Conservation (phyloP, 2,797 vertebrate genomes). For the Antrozous pallidus region DNA sequence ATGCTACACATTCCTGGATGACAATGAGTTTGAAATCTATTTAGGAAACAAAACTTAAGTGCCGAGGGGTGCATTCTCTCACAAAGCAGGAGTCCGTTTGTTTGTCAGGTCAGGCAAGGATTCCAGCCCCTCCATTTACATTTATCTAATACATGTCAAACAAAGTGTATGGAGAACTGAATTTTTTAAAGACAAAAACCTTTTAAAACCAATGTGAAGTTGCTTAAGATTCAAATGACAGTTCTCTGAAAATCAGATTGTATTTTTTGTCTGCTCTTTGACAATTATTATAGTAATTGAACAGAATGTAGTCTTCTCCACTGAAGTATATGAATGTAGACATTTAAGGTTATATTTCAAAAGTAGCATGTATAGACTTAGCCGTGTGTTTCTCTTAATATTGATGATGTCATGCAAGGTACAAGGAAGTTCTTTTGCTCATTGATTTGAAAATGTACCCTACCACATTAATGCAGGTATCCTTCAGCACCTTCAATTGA, state of each 20-base stretch:
- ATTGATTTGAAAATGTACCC: constrained; percentile 35
- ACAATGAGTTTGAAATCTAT: background rate
- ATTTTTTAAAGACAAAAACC: constrained; percentile 69
- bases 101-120: background rate
- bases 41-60: constrained; percentile 64
- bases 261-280: constrained; percentile 81
- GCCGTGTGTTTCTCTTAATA: constrained; percentile 24
- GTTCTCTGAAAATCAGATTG: constrained; percentile 78
- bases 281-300: constrained; percentile 79
- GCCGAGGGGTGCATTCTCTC: background rate
- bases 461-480: background rate
- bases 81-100: constrained; percentile 45
- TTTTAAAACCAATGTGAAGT: constrained; percentile 78
- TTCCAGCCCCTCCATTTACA: background rate
- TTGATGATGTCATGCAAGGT: background rate
- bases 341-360: constrained; percentile 55
- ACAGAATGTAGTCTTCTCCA: constrained; percentile 70
- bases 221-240: constrained; percentile 81
- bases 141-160: background rate
- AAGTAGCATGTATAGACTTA: background rate
- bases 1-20: background rate
- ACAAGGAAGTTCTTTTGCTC: background rate
- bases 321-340: constrained; percentile 75
- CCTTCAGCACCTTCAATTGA: constrained; percentile 38
- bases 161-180: constrained; percentile 37